Evolutionary conservation across 2,113 vertebrate genomes (phyloP), one percentile per base, ranked within the genome.

Genomic region (Rutilus rutilus): DNA sequence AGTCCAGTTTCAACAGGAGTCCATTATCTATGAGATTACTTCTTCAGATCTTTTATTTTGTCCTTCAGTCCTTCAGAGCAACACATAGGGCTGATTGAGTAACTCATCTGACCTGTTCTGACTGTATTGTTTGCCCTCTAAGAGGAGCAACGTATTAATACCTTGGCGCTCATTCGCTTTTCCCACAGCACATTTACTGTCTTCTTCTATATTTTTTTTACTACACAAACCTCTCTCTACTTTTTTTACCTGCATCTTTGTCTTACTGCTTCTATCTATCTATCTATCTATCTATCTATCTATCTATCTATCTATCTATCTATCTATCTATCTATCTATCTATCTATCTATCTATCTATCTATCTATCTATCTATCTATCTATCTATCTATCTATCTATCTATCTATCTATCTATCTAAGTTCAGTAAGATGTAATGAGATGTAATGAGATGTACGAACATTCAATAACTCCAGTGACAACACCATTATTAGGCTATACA

Each of bases 21-120:
- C 91, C 87, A 92, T 94, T 94, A 93, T 93, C 90, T 89, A 78
- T 69, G 73, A 92, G 90, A 94, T 94, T 93, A 93, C 91, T 87
- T 90, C 50, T 87, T 83, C 86, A 91, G 92, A 90, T 88, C 89
- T 89, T 89, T 90, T 85, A 86, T 92, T 90, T 91, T 84, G 88
- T 88, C 86, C 84, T 82, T 64, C 83, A 86, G 82, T 8, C 36
- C 82, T 82, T 62, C 85, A 87, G 87, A 64, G 91, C 27, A 79
- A 59, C 71, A 57, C 90, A 86, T 25, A 85, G 83, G 76, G 64
- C 77, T 91, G 91, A 92, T 91, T 89, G 91, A 91, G 86, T 79
- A 64, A 71, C 85, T 76, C 81, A 71, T 33, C 83, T 75, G 50
- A 77, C 75, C 85, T 88, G 84, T 36, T 79, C 74, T 90, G 39